phyloP scores from a whole-genome alignment of 2,113 vertebrate species.

The Clupea harengus region DNA sequence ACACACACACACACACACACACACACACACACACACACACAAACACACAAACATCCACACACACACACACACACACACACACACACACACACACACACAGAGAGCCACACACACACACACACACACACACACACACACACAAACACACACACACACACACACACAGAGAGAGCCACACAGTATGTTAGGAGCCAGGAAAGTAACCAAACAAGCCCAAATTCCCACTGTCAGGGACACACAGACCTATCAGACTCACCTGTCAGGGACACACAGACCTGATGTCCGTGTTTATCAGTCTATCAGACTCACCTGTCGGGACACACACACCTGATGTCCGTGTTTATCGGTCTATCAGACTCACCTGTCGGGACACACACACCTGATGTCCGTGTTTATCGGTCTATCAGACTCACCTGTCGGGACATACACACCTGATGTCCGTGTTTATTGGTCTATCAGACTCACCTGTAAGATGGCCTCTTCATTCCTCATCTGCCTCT shows the following conservation, averaged over 20 bases:
- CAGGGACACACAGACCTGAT: too few species aligned
- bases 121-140: background rate
- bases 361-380: too few species aligned
- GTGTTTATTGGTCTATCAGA: too few species aligned
- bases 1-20: background rate
- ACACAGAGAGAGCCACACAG: background rate
- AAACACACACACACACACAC: background rate
- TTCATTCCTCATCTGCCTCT: slow-evolving; percentile 80
- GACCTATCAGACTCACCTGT: slow-evolving; percentile 68
- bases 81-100: background rate
- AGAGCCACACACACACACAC: slow-evolving; percentile 1
- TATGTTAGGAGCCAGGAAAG: too few species aligned
- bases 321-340: too few species aligned
- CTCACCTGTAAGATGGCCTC: slow-evolving; percentile 79
- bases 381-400: too few species aligned
- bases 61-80: background rate
- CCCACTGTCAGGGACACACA: too few species aligned
- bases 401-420: too few species aligned
- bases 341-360: too few species aligned
- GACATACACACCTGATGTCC: too few species aligned
- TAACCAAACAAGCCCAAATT: background rate
- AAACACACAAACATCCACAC: background rate
- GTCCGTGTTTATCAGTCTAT: too few species aligned
- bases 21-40: background rate
- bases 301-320: slow-evolving; percentile 72